These are phyloP conservation scores for Therioaphis trifolii DNA, from an alignment of 2,888 invertebrate genomes.

Conservation along the genomic window DNA sequence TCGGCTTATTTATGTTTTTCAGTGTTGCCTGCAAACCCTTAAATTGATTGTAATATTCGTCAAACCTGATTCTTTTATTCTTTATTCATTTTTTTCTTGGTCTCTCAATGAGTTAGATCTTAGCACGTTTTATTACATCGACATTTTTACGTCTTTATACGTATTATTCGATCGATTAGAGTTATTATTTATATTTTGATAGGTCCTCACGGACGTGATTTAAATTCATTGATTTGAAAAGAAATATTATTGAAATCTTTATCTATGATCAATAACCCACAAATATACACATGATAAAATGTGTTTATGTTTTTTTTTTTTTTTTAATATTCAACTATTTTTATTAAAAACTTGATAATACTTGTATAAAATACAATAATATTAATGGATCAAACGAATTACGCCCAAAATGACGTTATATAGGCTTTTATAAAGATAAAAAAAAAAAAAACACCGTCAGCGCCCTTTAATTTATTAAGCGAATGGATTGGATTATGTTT, in stretches of 20 bases:
- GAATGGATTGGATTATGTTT: conserved; percentile 62
- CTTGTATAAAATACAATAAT: conserved; percentile 41
- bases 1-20: background rate
- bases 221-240: no score
- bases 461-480: conserved; percentile 61
- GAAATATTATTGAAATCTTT: no score
- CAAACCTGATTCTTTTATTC: background rate
- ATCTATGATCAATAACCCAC: no score
- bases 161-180: no score
- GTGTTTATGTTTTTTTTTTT: no score
- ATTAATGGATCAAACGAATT: conserved; percentile 60
- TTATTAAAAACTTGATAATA: conserved; percentile 5
- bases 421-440: conserved; percentile 31
- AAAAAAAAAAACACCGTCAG: conserved; percentile 39
- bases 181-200: no score
- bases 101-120: background rate
- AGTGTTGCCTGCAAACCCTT: conserved; percentile 10
- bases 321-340: background rate
- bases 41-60: conserved; percentile 38
- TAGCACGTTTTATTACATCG: background rate
- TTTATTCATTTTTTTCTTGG: conserved; percentile 32
- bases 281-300: no score
- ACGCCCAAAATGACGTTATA: conserved; percentile 56
- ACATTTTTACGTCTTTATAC: conserved; percentile 25
- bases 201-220: no score